These are phyloP conservation scores for Drosophila neocordata DNA, from an alignment of 1,140 invertebrate species.

Conservation along the genomic window DNA sequence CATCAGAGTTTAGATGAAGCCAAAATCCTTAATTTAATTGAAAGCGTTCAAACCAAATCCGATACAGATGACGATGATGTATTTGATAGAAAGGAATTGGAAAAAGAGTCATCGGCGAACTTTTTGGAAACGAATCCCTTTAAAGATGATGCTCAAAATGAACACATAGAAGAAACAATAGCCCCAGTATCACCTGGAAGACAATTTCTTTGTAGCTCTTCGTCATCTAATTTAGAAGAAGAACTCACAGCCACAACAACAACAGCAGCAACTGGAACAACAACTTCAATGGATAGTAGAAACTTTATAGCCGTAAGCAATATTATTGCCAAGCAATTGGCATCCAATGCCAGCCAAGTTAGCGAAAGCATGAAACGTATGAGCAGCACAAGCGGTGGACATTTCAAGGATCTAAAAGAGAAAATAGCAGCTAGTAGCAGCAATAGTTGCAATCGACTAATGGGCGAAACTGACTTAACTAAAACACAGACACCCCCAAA, in stretches of 20 bases:
- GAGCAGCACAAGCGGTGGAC: constrained; percentile 79
- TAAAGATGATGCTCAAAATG: constrained; percentile 61
- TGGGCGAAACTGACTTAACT: constrained; percentile 17
- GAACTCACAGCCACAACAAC: constrained; percentile 11
- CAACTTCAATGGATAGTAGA: constrained; percentile 52
- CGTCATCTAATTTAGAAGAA: constrained; percentile 52
- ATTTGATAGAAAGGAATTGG: constrained; percentile 57
- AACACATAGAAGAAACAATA: constrained; percentile 18
- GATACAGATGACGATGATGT: constrained; percentile 72
- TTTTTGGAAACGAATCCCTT: constrained; percentile 80
- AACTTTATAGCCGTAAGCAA: constrained; percentile 77
- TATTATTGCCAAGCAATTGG: constrained; percentile 78
- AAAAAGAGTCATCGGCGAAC: constrained; percentile 18
- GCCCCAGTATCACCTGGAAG: constrained; percentile 27
- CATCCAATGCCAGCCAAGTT: constrained; percentile 63
- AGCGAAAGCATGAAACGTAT: constrained; percentile 72
- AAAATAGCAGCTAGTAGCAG: constrained; percentile 83
- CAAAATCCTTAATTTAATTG: constrained; percentile 76
- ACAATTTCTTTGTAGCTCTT: constrained; percentile 51
- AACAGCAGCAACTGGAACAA: background rate
- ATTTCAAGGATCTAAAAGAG: constrained; percentile 85
- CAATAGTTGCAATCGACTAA: constrained; percentile 50
- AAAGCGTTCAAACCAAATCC: constrained; percentile 46
- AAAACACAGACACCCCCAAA: constrained; percentile 82
- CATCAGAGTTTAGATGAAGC: constrained; percentile 87